A percentile compares a stretch with the other conserved stretches of the same genome.
Evolutionary conservation across 2,797 vertebrate species (phyloP).

Genomic region (Sciaenops ocellatus): DNA sequence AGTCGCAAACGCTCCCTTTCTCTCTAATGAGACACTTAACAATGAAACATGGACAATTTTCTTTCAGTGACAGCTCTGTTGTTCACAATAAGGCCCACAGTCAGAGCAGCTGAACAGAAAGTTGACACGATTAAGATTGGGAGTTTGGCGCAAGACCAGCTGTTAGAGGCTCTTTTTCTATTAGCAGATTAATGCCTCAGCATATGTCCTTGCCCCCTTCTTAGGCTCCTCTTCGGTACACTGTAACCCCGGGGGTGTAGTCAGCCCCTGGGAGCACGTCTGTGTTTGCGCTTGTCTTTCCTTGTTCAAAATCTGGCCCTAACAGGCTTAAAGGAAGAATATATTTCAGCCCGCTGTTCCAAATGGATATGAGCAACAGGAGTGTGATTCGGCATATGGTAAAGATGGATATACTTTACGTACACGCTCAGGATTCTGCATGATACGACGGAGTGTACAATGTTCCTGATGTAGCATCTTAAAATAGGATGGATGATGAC

Average conservation of each 20-base stretch:
- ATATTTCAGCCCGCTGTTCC: not conserved
- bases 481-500: slow-evolving; percentile 1
- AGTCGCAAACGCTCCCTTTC: slow-evolving; percentile 34
- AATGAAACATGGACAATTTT: slow-evolving; percentile 67
- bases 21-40: slow-evolving; percentile 64
- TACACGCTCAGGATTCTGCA: not conserved
- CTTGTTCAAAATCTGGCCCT: slow-evolving; percentile 29
- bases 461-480: not conserved
- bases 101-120: slow-evolving; percentile 66
- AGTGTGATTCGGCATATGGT: not conserved
- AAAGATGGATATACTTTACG: not conserved
- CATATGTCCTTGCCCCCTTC: slow-evolving; percentile 61
- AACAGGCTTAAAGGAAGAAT: slow-evolving; percentile 49
- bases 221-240: slow-evolving; percentile 52
- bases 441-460: not conserved
- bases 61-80: slow-evolving; percentile 59
- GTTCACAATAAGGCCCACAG: slow-evolving; percentile 64
- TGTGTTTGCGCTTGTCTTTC: slow-evolving; percentile 60
- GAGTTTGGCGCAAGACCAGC: slow-evolving; percentile 67
- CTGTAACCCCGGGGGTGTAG: slow-evolving; percentile 58
- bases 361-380: not conserved
- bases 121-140: slow-evolving; percentile 74
- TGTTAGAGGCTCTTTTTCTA: slow-evolving; percentile 69
- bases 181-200: slow-evolving; percentile 74
- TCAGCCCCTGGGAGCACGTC: slow-evolving; percentile 51